Base-by-base conservation (phyloP, 2,797 vertebrate species). In the Pteronotus mesoamericanus region DNA sequence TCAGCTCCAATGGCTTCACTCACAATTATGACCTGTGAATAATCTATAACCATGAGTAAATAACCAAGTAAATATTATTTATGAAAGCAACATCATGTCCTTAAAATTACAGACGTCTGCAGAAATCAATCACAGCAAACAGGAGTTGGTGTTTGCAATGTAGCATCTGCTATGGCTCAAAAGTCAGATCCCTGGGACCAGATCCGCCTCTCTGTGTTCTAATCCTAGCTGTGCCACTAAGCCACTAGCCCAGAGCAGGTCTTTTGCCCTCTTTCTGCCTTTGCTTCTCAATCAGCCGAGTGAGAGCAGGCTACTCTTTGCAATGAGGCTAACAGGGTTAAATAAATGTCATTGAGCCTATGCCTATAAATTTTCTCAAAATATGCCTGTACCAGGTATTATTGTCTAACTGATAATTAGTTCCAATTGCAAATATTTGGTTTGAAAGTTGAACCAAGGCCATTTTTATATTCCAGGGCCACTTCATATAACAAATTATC, bases 361-460 rank as follows among this genome's bases (percentile, higher is more conserved):
- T 21, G 48, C 72, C n/a, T n/a, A 89, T 78, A 89, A 86, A 93
- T 95, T 91, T 87, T 84, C 93, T 94, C 66, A n/a, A 95, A 95
- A 92, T 68, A 92, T 22, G 9, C 68, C 93, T 75, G n/a, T 59
- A 77, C 75, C 91, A 96, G 75, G 69, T 97, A 83, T 72, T 85
- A 78, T 51, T 95, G 66, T 87, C 71, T 94, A 79, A 59, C 29
- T 53, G 39, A 44, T 88, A 94, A 95, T 96, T 88, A 96, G 39
- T 96, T 97, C 59, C 80, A 74, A 89, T 48, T 16, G 26, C 61
- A 97, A 97, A 97, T 97, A 91, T 95, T 97, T 97, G 91, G 55
- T 83, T 96, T 89, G 68, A 93, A 93, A 95, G 79, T 94, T 96
- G 90, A 96, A 88, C 82, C 34, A 0, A 96, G 86, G 53, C 61